Percentiles rank a stretch among this genome's conserved stretches.
phyloP scores from a whole-genome alignment of 2,888 invertebrate genomes.

The Nomada lathburiana region DNA sequence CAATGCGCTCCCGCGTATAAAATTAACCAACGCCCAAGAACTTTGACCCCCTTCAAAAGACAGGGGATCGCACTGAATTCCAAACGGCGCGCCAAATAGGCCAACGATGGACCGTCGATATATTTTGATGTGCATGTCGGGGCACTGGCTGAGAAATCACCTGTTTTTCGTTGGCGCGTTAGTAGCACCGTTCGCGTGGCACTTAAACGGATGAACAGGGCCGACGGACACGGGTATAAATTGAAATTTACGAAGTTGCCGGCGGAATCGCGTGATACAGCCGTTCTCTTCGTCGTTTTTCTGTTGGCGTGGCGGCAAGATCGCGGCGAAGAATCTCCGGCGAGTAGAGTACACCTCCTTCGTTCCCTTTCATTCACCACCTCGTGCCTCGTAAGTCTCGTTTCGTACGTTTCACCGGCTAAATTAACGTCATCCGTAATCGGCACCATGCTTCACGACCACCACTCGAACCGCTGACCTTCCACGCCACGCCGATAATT shows the following conservation, averaged over 20 bases:
- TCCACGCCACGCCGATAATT: conserved; percentile 48
- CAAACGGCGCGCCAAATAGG: not conserved
- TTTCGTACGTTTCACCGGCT: conserved; percentile 54
- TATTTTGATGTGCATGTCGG: conserved; percentile 51
- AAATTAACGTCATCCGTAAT: conserved; percentile 62
- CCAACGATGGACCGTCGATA: conserved; percentile 28
- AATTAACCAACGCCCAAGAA: no score
- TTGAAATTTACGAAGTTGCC: conserved; percentile 79
- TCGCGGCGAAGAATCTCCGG: conserved; percentile 65
- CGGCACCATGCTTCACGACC: conserved; percentile 39
- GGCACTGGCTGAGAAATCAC: conserved; percentile 45
- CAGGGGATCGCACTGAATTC: no score
- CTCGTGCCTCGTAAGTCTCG: conserved; percentile 61
- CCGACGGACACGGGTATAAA: conserved; percentile 74
- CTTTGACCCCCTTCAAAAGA: no score
- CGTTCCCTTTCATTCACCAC: conserved; percentile 62
- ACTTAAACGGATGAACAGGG: conserved; percentile 68
- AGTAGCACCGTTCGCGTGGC: conserved; percentile 71
- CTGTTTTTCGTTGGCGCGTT: conserved; percentile 57
- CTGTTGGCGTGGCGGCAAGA: conserved; percentile 54
- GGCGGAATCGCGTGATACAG: conserved; percentile 74
- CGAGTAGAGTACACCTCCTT: conserved; percentile 43
- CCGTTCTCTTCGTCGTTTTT: conserved; percentile 61
- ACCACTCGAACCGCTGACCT: conserved; percentile 43
- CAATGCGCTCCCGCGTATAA: no score